Evolutionary conservation across 2,113 vertebrate genomes (phyloP), one percentile per base, ranked within the genome.

Genomic region (Neogale vison): DNA sequence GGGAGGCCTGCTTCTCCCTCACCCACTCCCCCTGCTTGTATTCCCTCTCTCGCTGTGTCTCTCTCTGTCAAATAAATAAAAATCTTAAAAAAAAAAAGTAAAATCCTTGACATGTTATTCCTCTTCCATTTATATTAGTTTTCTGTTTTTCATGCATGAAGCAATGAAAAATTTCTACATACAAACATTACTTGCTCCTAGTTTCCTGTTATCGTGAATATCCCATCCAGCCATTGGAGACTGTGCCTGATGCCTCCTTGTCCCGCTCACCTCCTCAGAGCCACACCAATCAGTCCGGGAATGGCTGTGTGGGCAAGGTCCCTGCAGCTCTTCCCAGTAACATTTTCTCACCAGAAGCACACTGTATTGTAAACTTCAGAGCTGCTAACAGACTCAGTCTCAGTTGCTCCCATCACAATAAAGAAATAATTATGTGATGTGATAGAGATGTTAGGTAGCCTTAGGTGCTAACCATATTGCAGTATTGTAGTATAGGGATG

Each of bases 251-350:
- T 23, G 20, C 3, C 74, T 83, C 34, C 59, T 3, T 15, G n/a
- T 13, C 15, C 17, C 0, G 2, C 17, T 10, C 10, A 21, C 7
- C 0, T 26, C 0, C 31, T 55, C 11, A 39, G 20, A 50, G n/a
- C 10, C 10, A 55, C 23, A 1, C 34, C 20, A 1, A 24, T 52
- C 47, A 42, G 9, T 26, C 74, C 7, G 1, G 7, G 15, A 0
- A 23, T 7, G 45, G 3, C 74, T 42, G 6, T 17, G 6, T 3
- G 23, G 61, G 9, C 13, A 15, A 6, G 23, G 26, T 31, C 23
- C 24, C 8, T 0, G 12, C 39, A 26, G 12, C 20, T 82, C 20
- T 82, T 86, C 47, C n/a, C 47, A 87, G n/a, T n/a, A 67, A 36
- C 50, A 39, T 15, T 42, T 29, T 61, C 29, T 55, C 77, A 50